Conservation (phyloP, 2,113 vertebrate species). For the Megaceryle torquata region DNA sequence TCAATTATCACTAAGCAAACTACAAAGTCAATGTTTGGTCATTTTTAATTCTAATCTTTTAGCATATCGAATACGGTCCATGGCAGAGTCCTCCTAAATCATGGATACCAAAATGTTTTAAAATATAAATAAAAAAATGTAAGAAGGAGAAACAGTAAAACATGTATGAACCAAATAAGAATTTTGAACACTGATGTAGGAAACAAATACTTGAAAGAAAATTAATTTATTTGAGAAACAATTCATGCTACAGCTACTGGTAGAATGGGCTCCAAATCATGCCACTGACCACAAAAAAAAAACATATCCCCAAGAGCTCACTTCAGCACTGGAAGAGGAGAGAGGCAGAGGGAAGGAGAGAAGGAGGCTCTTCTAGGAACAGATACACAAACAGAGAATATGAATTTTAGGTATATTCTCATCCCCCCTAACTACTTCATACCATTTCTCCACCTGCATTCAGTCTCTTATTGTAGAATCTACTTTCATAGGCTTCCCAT, state of each 20-base stretch:
- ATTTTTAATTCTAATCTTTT: not conserved
- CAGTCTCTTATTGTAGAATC: not conserved
- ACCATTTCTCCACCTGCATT: not conserved
- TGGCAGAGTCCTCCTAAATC: not conserved
- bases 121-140: not conserved
- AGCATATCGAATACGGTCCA: not conserved
- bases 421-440: not conserved
- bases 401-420: not conserved
- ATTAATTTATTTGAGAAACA: not conserved
- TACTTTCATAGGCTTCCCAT: not conserved
- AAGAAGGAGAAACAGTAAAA: not conserved
- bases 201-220: not conserved
- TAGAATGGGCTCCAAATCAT: not conserved
- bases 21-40: not conserved
- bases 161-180: not conserved
- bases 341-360: not conserved
- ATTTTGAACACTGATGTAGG: rapidly evolving
- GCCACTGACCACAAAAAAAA: not conserved
- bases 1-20: not conserved
- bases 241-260: not conserved
- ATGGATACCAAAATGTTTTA: not conserved
- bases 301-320: not conserved
- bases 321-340: not conserved
- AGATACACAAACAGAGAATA: not conserved
- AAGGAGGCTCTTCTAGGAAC: not conserved